Evolutionary conservation across 2,113 vertebrate species (phyloP).

Genomic region (Brevimyrus niger): DNA sequence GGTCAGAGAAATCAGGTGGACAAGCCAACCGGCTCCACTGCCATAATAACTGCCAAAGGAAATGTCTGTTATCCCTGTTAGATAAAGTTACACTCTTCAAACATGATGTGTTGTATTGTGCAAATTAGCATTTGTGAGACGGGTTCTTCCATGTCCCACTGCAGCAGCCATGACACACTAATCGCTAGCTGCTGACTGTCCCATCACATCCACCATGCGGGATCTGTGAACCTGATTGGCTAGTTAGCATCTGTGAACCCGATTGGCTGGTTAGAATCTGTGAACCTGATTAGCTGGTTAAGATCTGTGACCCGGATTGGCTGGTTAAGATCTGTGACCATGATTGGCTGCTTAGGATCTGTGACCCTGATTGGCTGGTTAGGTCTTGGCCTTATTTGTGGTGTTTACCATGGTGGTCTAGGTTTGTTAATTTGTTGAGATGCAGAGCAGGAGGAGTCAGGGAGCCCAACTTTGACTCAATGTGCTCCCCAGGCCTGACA

Average conservation of each 20-base stretch:
- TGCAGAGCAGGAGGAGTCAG: neutral
- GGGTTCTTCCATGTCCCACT: neutral
- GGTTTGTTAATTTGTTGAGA: neutral
- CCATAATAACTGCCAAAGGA: neutral
- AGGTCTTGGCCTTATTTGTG: neutral
- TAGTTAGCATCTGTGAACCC: neutral
- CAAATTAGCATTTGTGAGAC: neutral
- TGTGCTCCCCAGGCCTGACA: neutral
- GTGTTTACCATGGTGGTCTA: neutral
- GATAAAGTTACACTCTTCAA: neutral
- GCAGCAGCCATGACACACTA: neutral
- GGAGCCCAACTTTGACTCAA: neutral
- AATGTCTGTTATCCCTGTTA: neutral
- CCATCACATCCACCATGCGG: neutral
- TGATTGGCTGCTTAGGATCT: neutral
- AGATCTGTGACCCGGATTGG: neutral
- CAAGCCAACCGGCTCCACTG: neutral
- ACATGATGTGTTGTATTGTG: neutral
- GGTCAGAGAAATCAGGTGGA: neutral
- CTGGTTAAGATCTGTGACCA: neutral
- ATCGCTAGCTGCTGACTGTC: neutral
- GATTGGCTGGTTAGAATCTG: neutral
- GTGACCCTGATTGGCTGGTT: neutral
- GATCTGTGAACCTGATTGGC: neutral
- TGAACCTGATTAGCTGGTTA: too few species aligned